phyloP scores from a whole-genome alignment of 2,113 vertebrate genomes.

The Podarcis cretensis region DNA sequence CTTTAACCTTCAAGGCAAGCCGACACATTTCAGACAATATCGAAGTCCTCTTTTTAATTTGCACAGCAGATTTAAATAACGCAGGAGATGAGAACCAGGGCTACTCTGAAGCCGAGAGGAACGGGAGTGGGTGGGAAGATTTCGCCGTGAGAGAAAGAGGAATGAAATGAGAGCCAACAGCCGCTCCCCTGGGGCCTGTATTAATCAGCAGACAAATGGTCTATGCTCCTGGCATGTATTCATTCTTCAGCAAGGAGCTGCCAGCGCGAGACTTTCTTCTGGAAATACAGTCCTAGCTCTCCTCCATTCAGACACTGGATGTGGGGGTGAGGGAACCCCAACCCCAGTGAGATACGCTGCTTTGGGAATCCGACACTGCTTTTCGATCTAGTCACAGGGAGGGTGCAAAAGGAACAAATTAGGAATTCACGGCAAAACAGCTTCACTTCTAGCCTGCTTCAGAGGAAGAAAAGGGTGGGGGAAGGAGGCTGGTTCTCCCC shows the following conservation, averaged over 20 bases:
- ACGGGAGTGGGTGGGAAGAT: slow-evolving; percentile 45
- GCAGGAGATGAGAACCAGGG: slow-evolving; percentile 48
- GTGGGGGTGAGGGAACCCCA: slow-evolving; percentile 64
- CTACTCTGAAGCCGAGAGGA: slow-evolving; percentile 41
- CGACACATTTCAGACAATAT: slow-evolving; percentile 65
- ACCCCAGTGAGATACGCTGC: slow-evolving; percentile 77
- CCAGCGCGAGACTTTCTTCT: slow-evolving; percentile 69
- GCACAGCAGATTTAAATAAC: slow-evolving; percentile 68
- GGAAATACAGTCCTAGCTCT: slow-evolving; percentile 72
- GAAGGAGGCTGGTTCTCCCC: rapidly evolving
- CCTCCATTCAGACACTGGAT: slow-evolving; percentile 67
- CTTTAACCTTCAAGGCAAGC: slow-evolving; percentile 68
- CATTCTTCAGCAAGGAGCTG: slow-evolving; percentile 75
- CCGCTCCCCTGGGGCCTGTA: slow-evolving; percentile 72
- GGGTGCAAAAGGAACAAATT: slow-evolving; percentile 78
- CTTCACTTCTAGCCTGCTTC: slow-evolving; percentile 50
- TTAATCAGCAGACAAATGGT: slow-evolving; percentile 78
- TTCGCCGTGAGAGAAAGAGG: slow-evolving; percentile 67
- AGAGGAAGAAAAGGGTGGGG: slow-evolving; percentile 32
- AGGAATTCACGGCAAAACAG: slow-evolving; percentile 71
- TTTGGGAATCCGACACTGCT: slow-evolving; percentile 78
- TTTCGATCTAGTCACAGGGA: slow-evolving; percentile 77
- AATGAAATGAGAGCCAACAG: slow-evolving; percentile 76
- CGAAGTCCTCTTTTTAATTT: slow-evolving; percentile 68
- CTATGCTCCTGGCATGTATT: slow-evolving; percentile 69